Evolutionary conservation across 2,797 vertebrate species (phyloP).

Genomic region (Rhinichthys osculus): DNA sequence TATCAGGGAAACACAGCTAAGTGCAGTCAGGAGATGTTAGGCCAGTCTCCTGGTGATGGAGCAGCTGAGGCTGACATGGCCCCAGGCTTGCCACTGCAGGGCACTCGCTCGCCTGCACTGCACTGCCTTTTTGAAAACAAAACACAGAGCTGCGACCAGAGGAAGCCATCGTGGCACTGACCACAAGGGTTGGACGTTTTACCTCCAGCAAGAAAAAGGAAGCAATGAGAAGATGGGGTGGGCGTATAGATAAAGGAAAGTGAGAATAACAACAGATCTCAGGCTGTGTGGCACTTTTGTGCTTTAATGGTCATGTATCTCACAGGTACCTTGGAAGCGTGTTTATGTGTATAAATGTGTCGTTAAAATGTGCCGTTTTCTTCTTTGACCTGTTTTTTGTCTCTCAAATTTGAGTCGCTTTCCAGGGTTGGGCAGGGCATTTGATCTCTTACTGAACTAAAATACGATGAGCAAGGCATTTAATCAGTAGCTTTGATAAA

Average conservation of each 20-base stretch:
- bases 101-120: conserved; percentile 82
- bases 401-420: conserved; percentile 29
- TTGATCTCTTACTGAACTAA: conserved; percentile 63
- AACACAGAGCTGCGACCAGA: conserved; percentile 78
- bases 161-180: conserved; percentile 71
- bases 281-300: conserved; percentile 66
- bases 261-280: conserved; percentile 79
- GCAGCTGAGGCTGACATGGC: conserved; percentile 92
- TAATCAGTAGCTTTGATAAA: conserved; percentile 86
- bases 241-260: conserved; percentile 74
- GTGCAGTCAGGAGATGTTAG: conserved; percentile 97
- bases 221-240: conserved; percentile 41
- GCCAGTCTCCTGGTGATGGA: conserved; percentile 87
- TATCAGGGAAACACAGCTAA: conserved; percentile 95
- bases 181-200: conserved; percentile 73
- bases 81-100: conserved; percentile 86
- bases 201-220: conserved; percentile 65
- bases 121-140: conserved; percentile 94
- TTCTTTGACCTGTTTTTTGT: conserved; percentile 55
- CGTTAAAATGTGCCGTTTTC: not conserved
- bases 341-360: conserved; percentile 3
- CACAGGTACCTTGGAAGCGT: conserved; percentile 56
- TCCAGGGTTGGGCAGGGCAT: conserved; percentile 42
- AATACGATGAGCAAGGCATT: conserved; percentile 76
- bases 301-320: conserved; percentile 74